Evolutionary conservation across 1,140 invertebrate genomes (phyloP), one percentile per base, ranked within the genome.

Genomic region (Aphis gossypii): DNA sequence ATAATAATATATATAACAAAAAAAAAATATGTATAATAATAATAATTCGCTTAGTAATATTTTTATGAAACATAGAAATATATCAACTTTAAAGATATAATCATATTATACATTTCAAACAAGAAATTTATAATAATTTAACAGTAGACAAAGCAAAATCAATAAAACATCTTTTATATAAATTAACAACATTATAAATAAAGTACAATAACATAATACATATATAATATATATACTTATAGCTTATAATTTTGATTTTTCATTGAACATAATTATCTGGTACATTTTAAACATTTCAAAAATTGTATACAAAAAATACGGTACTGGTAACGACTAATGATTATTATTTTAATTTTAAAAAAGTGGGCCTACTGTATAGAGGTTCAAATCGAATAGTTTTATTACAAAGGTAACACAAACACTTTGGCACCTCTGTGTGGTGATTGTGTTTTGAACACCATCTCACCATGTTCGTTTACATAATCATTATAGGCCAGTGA

Each of bases 401-500:
- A 90, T 92, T 76, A 83, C 68, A 94, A 90, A 44, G 84, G 94
- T n/a, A 94, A 54, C 6, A 95, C 94, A 51, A 92, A 95, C 14
- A 94, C 94, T 94, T 94, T 94, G 68, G 94, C 94, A 84, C 94
- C 91, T 54, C 93, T 82, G 95, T 97, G 97, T 0, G 97, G 97
- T 23, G 95, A 94, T 44, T 95, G 95, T 20, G 97, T 96, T 46
- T 95, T 94, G 93, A 97, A 96, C 20, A 97, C 95, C 6, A 96
- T 95, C 94, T 96, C 95, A 35, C 96, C 96, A 88, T 96, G 95
- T 0, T 95, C 95, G 94, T 96, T 96, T 14, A 95, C 82, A 94
- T 97, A 97, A 91, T 97, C 97, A 0, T 95, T 95, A 94, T 97
- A 98, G 14, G 95, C 95, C 14, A 97, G 94, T 60, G 95, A 95